Conservation (phyloP, 1,140 invertebrate species). For the Drosophila parabipectinata region DNA sequence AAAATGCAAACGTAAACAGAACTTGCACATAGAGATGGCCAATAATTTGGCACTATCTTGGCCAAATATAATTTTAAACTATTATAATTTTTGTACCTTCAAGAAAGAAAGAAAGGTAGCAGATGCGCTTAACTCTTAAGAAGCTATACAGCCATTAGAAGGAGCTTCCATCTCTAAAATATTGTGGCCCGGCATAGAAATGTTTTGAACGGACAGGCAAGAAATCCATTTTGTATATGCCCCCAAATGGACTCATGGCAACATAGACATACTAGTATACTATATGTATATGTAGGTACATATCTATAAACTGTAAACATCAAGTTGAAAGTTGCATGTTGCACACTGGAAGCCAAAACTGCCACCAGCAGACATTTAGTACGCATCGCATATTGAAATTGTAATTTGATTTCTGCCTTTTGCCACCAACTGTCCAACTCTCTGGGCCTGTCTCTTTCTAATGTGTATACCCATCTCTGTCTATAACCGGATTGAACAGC, state of each 20-base stretch:
- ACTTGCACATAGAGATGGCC: constrained; percentile 33
- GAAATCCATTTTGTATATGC: constrained; percentile 71
- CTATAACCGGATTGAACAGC: constrained; percentile 8
- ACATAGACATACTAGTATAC: neutral
- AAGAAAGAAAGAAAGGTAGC: neutral
- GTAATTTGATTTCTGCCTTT: constrained; percentile 80
- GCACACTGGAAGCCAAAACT: constrained; percentile 72
- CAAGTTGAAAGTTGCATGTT: constrained; percentile 73
- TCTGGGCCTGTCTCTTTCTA: constrained; percentile 22
- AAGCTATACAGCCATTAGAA: neutral
- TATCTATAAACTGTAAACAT: constrained; percentile 59
- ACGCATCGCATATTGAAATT: constrained; percentile 81
- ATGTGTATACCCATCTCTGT: neutral
- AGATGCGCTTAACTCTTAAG: neutral
- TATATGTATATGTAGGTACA: constrained; percentile 4
- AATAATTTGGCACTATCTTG: neutral
- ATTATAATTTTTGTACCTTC: neutral
- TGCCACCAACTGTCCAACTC: constrained; percentile 70
- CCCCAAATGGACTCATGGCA: constrained; percentile 39
- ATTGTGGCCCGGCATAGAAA: constrained; percentile 30
- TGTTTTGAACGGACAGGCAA: constrained; percentile 52
- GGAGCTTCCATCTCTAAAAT: constrained; percentile 23
- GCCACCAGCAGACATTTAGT: constrained; percentile 76
- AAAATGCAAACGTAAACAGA: constrained; percentile 46
- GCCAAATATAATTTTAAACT: neutral